Evolutionary conservation across 2,797 vertebrate species (phyloP).

Genomic region (Smutsia gigantea): DNA sequence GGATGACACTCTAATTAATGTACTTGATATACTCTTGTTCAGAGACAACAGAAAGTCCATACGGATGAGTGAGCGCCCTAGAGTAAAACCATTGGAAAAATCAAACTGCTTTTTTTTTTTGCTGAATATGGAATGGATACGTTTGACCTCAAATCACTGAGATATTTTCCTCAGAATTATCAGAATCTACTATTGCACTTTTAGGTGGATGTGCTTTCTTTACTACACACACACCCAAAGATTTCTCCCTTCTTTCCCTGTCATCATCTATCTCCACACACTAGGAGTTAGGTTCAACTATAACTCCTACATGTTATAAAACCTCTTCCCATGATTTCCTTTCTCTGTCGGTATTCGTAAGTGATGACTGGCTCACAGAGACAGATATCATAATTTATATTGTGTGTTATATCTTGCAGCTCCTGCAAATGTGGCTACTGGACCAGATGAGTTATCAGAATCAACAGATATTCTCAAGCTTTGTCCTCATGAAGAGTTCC

Average conservation of each 20-base stretch:
- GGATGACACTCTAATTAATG: background rate
- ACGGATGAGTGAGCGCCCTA: background rate
- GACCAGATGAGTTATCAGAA: background rate
- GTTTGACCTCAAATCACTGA: background rate
- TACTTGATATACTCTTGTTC: background rate
- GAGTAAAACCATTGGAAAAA: background rate
- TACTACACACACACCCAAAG: background rate
- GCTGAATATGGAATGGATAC: background rate
- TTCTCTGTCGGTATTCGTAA: background rate
- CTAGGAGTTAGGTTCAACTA: background rate
- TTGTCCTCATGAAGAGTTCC: conserved; percentile 55
- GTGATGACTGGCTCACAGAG: background rate
- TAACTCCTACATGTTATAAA: background rate
- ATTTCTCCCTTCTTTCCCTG: background rate
- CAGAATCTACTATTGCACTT: background rate
- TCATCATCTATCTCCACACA: background rate
- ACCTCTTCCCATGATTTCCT: background rate
- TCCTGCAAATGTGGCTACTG: background rate
- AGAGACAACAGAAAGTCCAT: background rate
- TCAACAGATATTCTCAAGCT: conserved; percentile 1
- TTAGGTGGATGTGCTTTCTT: background rate
- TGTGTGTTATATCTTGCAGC: background rate
- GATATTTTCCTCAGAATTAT: background rate
- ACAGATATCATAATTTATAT: background rate
- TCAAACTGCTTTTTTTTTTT: background rate